phyloP scores from a whole-genome alignment of 2,888 invertebrate species.

The Acleris emargana region DNA sequence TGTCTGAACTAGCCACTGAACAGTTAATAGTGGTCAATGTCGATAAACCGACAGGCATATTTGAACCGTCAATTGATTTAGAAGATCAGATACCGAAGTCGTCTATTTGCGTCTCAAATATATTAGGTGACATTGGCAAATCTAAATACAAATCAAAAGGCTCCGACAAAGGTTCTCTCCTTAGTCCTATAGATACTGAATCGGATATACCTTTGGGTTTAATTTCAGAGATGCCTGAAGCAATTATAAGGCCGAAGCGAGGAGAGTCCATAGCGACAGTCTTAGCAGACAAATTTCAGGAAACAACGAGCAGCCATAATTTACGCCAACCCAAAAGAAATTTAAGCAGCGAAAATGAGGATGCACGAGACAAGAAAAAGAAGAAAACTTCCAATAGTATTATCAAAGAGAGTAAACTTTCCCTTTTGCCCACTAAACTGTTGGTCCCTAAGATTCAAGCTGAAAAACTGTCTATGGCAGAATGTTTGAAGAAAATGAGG shows the following conservation, averaged over 20 bases:
- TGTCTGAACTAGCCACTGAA: slow-evolving; percentile 54
- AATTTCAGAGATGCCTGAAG: slow-evolving; percentile 70
- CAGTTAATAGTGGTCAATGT: slow-evolving; percentile 68
- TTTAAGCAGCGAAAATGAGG: slow-evolving; percentile 65
- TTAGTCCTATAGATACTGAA: slow-evolving; percentile 69
- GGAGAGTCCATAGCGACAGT: slow-evolving; percentile 78
- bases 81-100: slow-evolving; percentile 86
- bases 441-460: slow-evolving; percentile 70
- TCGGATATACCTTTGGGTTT: slow-evolving; percentile 72
- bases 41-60: slow-evolving; percentile 86
- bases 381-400: slow-evolving; percentile 72
- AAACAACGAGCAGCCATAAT: slow-evolving; percentile 74
- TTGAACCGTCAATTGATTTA: slow-evolving; percentile 87
- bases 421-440: slow-evolving; percentile 68
- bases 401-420: slow-evolving; percentile 74
- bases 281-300: slow-evolving; percentile 78
- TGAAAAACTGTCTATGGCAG: slow-evolving; percentile 62
- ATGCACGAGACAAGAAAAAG: slow-evolving; percentile 71
- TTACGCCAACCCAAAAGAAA: slow-evolving; percentile 76
- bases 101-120: slow-evolving; percentile 76
- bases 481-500: slow-evolving; percentile 57
- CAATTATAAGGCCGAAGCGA: slow-evolving; percentile 71
- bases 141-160: slow-evolving; percentile 62
- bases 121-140: slow-evolving; percentile 68
- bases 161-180: slow-evolving; percentile 58